Evolutionary conservation across 2,113 vertebrate species (phyloP), one percentile per base, ranked within the genome.

Genomic region (Ciconia stormi): DNA sequence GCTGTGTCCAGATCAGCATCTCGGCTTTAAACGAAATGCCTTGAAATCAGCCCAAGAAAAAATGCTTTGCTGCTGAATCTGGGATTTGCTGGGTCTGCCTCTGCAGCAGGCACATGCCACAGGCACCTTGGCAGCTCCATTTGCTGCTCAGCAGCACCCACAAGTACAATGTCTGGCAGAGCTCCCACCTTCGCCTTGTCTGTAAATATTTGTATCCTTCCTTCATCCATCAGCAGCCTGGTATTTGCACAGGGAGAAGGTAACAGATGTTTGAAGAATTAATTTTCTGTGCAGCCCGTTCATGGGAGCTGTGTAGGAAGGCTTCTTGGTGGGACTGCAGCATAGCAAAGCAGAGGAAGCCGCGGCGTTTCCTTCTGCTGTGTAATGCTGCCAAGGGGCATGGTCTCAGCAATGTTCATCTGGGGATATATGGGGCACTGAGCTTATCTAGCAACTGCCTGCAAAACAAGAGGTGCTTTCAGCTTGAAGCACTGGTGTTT

Each of bases 161-260:
- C 29, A 42, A 58, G 29, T 52, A 89, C 83, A 81, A 36, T 13
- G 23, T 13, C 18, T 87, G 95, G 89, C 50, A 77, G 61, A 71
- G 29, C 50, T 90, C 65, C 76, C 15, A 9, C 49, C 46, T 53
- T 89, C 3, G 1, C 79, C 72, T 96, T 85, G 46, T 94, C 87
- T 89, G 90, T 95, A 96, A 98, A 96, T 98, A 96, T 96, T 98
- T 96, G 91, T 71, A 87, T 95, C 82, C 90, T 89, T 62, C 32
- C 34, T 25, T 71, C 3, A 18, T 79, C 80, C 61, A 59, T 74
- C 92, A 93, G 42, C 71, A 96, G 90, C 46, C 65, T 82, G 82
- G 5, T 90, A 18, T 98, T 96, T 97, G 74, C 30, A 14, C 84
- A 93, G 72, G 84, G 82, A 90, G 73, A 79, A 88, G 87, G 90